Evolutionary conservation across 2,888 invertebrate species (phyloP).

Genomic region (Epinotia nisella): DNA sequence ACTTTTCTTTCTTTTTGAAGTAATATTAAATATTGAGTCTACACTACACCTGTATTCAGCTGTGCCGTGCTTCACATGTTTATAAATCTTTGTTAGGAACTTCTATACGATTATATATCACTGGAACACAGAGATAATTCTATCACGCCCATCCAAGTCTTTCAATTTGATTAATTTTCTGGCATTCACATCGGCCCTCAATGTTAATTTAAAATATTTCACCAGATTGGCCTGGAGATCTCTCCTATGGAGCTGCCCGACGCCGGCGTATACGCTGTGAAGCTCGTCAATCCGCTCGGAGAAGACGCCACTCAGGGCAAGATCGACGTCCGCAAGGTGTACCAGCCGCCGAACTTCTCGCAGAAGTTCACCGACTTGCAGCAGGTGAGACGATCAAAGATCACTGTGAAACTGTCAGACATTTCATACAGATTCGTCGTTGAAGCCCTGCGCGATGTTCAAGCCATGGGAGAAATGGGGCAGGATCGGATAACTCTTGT

Average conservation of each 20-base stretch:
- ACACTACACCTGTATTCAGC: too few species aligned
- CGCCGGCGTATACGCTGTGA: conserved; percentile 91
- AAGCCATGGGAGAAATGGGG: too few species aligned
- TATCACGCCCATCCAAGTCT: neutral
- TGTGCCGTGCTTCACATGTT: neutral
- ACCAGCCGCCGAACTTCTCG: conserved; percentile 91
- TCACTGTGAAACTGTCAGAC: neutral
- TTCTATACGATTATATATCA: too few species aligned
- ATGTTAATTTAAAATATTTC: neutral
- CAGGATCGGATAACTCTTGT: too few species aligned
- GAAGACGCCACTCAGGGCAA: conserved; percentile 88
- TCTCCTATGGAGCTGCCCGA: conserved; percentile 88
- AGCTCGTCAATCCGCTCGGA: conserved; percentile 90
- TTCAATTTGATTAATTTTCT: neutral
- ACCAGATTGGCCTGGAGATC: conserved; percentile 89
- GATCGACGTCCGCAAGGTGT: conserved; percentile 91
- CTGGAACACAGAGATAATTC: neutral
- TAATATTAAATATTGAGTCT: too few species aligned
- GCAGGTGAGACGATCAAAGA: conserved; percentile 61
- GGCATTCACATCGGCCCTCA: neutral
- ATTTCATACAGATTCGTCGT: too few species aligned
- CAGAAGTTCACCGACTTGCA: conserved; percentile 86
- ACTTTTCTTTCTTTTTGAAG: too few species aligned
- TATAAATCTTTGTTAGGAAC: too few species aligned
- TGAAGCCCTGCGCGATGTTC: too few species aligned